A percentile compares a stretch with the other conserved stretches of the same genome.
Conservation (phyloP, 2,797 vertebrate species). For the Eulemur albifrons region DNA sequence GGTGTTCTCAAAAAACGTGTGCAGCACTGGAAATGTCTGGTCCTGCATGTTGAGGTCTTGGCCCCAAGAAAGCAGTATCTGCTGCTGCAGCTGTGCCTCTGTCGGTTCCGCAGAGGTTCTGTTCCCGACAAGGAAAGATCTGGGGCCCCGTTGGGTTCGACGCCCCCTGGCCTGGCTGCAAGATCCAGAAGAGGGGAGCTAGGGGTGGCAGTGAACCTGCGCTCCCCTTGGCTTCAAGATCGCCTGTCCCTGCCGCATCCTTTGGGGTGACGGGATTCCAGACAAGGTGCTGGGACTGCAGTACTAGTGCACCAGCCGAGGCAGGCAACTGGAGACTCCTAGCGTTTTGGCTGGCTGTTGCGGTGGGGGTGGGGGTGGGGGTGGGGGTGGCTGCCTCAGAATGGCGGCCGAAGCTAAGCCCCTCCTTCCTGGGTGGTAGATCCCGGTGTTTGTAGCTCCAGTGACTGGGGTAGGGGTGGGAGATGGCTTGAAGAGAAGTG, state of each 20-base stretch:
- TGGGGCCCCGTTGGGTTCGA: not conserved
- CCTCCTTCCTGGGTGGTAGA: conserved; percentile 56
- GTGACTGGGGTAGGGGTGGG: not conserved
- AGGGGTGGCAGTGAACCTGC: not conserved
- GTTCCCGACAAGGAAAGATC: not conserved
- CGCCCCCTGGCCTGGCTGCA: not conserved
- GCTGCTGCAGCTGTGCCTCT: not conserved
- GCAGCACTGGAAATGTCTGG: not conserved
- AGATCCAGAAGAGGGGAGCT: not conserved
- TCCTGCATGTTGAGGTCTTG: not conserved
- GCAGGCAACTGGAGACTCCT: conserved; percentile 60
- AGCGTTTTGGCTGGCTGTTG: not conserved
- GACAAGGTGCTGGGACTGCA: not conserved
- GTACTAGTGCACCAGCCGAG: not conserved
- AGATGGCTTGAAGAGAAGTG: not conserved
- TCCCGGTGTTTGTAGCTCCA: not conserved
- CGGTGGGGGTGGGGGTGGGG: not conserved
- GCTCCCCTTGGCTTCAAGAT: not conserved
- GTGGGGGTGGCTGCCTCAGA: conserved; percentile 47
- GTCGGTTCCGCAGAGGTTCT: conserved; percentile 5
- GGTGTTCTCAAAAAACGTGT: not conserved
- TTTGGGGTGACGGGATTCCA: not conserved
- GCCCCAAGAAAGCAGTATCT: not conserved
- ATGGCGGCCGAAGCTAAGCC: conserved; percentile 65
- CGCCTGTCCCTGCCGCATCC: not conserved